A percentile compares a stretch with the other conserved stretches of the same genome.
These are phyloP conservation scores for Synodontis membranacea DNA, from an alignment of 2,113 vertebrate genomes.

Conservation along the genomic window DNA sequence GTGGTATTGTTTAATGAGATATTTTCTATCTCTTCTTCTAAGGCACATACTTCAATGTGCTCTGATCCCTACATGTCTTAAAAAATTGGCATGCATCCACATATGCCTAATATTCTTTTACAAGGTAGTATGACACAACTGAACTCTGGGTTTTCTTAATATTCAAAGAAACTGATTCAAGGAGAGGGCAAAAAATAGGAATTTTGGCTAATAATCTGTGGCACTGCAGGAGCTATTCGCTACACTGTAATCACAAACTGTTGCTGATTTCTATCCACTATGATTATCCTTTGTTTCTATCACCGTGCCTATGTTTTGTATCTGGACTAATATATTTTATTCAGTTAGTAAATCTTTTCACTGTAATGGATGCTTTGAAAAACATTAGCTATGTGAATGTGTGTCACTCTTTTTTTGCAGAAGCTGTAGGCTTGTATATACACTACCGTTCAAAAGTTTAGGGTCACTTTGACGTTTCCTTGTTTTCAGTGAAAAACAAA, in stretches of 20 bases:
- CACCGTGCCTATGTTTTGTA: background rate
- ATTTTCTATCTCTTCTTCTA: background rate
- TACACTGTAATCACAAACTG: background rate
- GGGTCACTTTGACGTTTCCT: too few relatives aligned
- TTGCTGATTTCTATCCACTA: background rate
- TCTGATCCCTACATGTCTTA: constrained; percentile 17
- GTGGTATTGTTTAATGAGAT: constrained; percentile 32
- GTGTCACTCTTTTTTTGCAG: background rate
- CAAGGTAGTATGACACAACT: background rate
- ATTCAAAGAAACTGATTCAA: background rate
- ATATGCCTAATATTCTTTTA: constrained; percentile 21
- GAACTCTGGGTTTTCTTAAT: constrained; percentile 7
- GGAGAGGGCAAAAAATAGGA: background rate
- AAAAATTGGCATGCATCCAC: background rate
- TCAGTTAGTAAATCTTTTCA: background rate
- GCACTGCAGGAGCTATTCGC: background rate
- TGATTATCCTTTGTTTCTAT: background rate
- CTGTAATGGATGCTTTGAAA: background rate
- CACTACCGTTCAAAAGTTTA: too few relatives aligned
- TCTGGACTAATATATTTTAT: background rate
- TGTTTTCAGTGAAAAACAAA: too few relatives aligned
- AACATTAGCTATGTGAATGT: background rate
- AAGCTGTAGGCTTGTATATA: background rate
- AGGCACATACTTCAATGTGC: constrained; percentile 35
- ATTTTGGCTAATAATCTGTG: constrained; percentile 11